phyloP scores from a whole-genome alignment of 2,797 vertebrate species.

The Chloroceryle inda region DNA sequence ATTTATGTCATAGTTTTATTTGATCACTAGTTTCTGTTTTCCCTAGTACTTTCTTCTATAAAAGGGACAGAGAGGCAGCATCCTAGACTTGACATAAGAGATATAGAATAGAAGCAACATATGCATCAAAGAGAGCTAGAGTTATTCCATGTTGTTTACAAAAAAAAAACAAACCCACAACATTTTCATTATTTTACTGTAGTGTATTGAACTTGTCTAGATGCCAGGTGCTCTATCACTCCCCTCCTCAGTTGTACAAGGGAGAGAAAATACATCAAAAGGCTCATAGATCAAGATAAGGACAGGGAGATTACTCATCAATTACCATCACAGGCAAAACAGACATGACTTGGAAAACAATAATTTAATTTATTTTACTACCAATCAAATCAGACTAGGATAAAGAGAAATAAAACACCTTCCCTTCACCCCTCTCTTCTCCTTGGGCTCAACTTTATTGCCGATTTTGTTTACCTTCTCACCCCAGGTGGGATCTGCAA shows the following conservation, averaged over 20 bases:
- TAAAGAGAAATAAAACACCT: neutral
- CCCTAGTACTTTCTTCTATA: neutral
- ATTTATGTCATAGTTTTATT: neutral
- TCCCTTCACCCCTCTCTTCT: neutral
- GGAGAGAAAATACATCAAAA: neutral
- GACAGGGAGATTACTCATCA: neutral
- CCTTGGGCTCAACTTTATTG: neutral
- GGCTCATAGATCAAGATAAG: rapidly evolving
- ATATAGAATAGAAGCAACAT: neutral
- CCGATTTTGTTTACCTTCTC: neutral
- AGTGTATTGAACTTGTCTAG: neutral
- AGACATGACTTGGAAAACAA: neutral
- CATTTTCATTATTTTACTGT: neutral
- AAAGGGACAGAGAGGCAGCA: neutral
- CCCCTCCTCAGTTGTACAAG: neutral
- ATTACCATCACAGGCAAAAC: neutral
- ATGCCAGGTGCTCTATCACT: neutral
- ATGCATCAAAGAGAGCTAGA: neutral
- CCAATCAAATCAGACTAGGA: neutral
- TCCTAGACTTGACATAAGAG: neutral
- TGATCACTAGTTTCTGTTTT: neutral
- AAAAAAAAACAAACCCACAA: neutral
- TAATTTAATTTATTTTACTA: neutral
- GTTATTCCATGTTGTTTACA: neutral
- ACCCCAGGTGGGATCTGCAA: rapidly evolving